phyloP scores from a whole-genome alignment of 2,888 invertebrate species.

The Polyommatus iphigenia region DNA sequence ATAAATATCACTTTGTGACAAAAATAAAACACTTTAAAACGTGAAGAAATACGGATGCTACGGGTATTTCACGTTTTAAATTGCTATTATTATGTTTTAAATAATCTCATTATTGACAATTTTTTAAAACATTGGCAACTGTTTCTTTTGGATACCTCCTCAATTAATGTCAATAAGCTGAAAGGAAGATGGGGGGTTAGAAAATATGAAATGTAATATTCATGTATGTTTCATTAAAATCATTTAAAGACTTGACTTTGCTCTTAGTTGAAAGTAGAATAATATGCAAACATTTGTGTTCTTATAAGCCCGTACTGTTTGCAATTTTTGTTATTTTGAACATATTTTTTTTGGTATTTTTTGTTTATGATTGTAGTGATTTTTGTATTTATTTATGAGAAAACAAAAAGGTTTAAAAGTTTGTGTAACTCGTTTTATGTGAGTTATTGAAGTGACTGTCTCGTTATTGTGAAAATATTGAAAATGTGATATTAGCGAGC shows the following conservation, averaged over 20 bases:
- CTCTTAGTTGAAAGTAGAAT: background rate
- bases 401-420: background rate
- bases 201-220: background rate
- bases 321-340: background rate
- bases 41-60: no score
- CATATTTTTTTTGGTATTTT: background rate
- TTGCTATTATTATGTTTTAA: no score
- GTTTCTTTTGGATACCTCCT: no score
- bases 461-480: slow-evolving; percentile 14
- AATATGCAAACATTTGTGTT: background rate
- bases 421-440: background rate
- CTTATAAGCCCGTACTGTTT: background rate
- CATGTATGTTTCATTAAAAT: background rate
- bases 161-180: no score
- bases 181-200: background rate
- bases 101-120: no score
- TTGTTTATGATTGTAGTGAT: background rate
- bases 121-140: no score
- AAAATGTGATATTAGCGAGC: slow-evolving; percentile 32
- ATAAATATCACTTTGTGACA: background rate
- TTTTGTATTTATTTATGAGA: background rate
- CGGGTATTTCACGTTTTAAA: no score
- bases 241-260: slow-evolving; percentile 6
- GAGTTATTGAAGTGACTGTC: background rate
- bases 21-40: no score